Evolutionary conservation across 2,888 invertebrate genomes (phyloP), one percentile per base, ranked within the genome.

Genomic region (Drosophila koepferae): DNA sequence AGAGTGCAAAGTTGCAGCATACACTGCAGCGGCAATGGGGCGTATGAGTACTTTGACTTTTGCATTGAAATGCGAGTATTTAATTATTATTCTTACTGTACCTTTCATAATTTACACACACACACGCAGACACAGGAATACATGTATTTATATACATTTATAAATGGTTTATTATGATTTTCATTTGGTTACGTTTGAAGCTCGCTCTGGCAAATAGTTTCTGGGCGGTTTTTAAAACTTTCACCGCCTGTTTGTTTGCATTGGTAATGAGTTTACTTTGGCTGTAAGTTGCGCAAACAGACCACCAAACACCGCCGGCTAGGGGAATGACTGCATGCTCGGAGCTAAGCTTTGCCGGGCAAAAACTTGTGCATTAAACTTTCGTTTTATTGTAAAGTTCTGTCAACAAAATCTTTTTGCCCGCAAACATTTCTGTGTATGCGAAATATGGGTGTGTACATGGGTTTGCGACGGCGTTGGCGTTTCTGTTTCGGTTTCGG

Each of bases 211-310:
- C 80, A 90, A 88, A 90, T 90, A 85, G 85, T 85, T 90, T 82
- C 56, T 55, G 67, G 56, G 71, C 69, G 69, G 68, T 70, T 80
- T 74, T 74, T 72, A 74, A 83, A 86, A 85, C 86, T 90, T 90
- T 76, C 63, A 71, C 74, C 70, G 90, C 77, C 77, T 89, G 82
- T 82, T 81, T 91, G 90, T 90, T 90, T 90, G 89, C 91, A 87
- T 89, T 87, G 82, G 89, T 90, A 91, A 90, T 90, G 91, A 90
- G 90, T 90, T 90, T 91, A 91, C 90, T 91, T 86, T 87, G 79
- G 82, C 89, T 87, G 88, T 89, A 87, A 87, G 90, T 90, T 90
- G 79, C 60, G 82, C 84, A 89, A 89, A 91, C 86, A 90, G 77
- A 80, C 75, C 73, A 58, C 41, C 60, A 38, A 55, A 56, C 63